Evolutionary conservation across 2,797 vertebrate species (phyloP).

Genomic region (Anas bernieri): DNA sequence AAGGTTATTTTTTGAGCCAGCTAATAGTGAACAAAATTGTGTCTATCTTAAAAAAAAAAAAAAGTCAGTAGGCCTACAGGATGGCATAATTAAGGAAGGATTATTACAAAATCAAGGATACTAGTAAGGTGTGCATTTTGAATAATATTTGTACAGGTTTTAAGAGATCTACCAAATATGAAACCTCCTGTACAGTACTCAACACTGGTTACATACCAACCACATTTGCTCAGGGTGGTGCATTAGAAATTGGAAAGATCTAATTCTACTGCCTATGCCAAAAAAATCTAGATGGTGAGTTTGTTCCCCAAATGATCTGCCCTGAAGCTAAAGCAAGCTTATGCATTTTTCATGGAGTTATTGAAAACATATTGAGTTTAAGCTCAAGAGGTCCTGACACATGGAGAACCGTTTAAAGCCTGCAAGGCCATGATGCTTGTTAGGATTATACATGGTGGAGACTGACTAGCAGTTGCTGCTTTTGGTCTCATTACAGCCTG

Average conservation of each 20-base stretch:
- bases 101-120: neutral
- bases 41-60: neutral
- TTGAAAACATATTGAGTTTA: slow-evolving; percentile 9
- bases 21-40: neutral
- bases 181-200: neutral
- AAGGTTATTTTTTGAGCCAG: neutral
- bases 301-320: neutral
- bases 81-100: neutral
- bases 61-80: neutral
- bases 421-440: slow-evolving; percentile 11
- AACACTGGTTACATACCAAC: neutral
- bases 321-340: neutral
- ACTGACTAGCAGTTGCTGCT: slow-evolving; percentile 39
- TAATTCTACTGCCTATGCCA: neutral
- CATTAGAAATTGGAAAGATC: neutral
- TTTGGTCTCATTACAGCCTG: slow-evolving; percentile 30
- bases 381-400: neutral
- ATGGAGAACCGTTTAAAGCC: slow-evolving; percentile 49
- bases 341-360: slow-evolving; percentile 7
- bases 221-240: neutral
- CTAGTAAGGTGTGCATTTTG: neutral
- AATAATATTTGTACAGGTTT: neutral
- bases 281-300: neutral
- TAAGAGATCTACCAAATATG: neutral
- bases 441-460: neutral